Base-by-base conservation (phyloP, 2,888 invertebrate species). In the Dasysyrphus tricinctus region DNA sequence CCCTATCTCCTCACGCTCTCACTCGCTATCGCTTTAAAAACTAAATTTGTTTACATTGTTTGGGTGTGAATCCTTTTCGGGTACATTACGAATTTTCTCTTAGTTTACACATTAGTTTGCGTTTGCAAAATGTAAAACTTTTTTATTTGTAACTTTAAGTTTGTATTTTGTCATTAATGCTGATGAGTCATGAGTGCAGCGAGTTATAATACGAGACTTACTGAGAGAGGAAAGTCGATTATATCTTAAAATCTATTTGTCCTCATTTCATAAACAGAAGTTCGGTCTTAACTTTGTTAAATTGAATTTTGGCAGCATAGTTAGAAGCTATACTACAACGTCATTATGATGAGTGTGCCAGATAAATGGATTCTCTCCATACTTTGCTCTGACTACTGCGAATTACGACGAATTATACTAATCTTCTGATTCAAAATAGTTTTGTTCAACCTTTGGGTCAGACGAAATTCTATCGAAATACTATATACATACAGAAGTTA, bases 41-140 rank as follows among this genome's bases (percentile, higher is more conserved):
- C 59, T 59, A 34, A 81, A 78, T 81, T 74, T 70, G 74, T 78
- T 85, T 86, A 67, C 76, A 73, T 54, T 65, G 70, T 81, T 57
- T 32, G 51, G 59, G 67, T 67, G 44, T 74, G 34, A 63, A 74
- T 73, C 24, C 56, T 34, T 34, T 39, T 59, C 6, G 69, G 44
- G 67, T 67, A 70, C 70, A 70, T 57, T 63, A 51, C 34, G 42
- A 80, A 19, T 29, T 32, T 47, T 37, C 51, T 47, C 56, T 54
- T 24, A 56, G 59, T 70, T 54, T 47, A 37, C 39, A 39, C 69
- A 69, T 67, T 67, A 69, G 54, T 51, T 54, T 69, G 54, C n/a
- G 39, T 37, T 49, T 19, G 67, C 47, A 24, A 39, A 69, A 69
- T 69, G 24, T 24, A 12, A 24, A 54, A 69, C n/a, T 39, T 67